These are phyloP conservation scores for Fratercula arctica DNA, from an alignment of 2,797 vertebrate genomes.

Conservation along the genomic window DNA sequence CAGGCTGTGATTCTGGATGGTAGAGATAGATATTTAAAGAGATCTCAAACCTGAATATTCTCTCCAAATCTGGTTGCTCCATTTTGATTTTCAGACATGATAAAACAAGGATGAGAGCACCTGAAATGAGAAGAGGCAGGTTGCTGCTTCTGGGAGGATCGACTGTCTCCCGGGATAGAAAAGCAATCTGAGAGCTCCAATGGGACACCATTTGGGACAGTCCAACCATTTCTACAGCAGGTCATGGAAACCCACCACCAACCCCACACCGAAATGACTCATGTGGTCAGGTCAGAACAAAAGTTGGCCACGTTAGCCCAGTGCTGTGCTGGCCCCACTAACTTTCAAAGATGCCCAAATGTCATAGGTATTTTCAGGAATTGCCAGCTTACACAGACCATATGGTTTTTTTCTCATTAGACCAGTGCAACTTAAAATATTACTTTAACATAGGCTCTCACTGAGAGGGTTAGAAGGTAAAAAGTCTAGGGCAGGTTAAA, in stretches of 20 bases:
- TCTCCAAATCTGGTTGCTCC: background rate
- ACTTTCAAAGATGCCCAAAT: background rate
- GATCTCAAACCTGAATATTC: background rate
- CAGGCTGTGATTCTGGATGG: background rate
- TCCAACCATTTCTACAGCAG: background rate
- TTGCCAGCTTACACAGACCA: background rate
- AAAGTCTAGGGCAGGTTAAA: background rate
- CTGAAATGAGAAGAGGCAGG: background rate
- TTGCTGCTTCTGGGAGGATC: background rate
- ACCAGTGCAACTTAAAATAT: accelerated
- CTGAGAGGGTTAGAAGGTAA: background rate
- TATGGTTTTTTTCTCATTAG: background rate
- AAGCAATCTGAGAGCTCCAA: background rate
- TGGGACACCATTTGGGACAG: background rate
- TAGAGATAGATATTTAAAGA: background rate
- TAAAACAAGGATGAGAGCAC: background rate
- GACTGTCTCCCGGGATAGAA: background rate
- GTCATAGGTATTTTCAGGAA: background rate
- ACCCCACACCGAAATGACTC: accelerated
- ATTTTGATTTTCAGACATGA: background rate
- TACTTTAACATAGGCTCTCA: background rate
- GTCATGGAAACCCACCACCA: background rate
- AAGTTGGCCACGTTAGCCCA: background rate
- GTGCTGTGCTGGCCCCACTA: background rate
- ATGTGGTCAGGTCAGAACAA: background rate